Evolutionary conservation across 2,888 invertebrate species (phyloP), one percentile per base, ranked within the genome.

Genomic region (Prenolepis imparis): DNA sequence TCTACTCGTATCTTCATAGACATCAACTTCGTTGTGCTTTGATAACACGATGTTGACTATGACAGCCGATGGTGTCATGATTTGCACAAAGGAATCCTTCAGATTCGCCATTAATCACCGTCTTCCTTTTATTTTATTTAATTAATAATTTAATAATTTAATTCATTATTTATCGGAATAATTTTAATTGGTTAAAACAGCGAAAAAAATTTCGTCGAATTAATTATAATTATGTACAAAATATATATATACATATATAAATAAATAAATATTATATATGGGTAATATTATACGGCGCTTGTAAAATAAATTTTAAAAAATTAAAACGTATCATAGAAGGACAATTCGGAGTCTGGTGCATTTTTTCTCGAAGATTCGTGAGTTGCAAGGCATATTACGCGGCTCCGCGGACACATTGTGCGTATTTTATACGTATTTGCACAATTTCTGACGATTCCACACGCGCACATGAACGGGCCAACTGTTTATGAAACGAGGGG

Each of bases 401-500:
- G 92, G 93, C 89, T 92, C 92, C 93, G 90, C 93, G 93, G 92
- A 92, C 94, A 94, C 94, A 94, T 94, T 94, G 94, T 94, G 87
- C 90, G 90, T 89, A 94, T 94, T 94, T 94, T 93, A 93, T 94
- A 94, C 94, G 93, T 94, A 92, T 94, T 94, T 94, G 94, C 94
- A 94, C 94, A 94, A 94, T 94, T 93, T 91, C 91, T 92, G 90
- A 87, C 90, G 91, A 91, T 92, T 93, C 93, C 93, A 93, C 91
- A 88, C 85, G 84, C 77, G 84, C 57, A 55, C 39, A 74, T 18
- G 59, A 70, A 73, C 85, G 72, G 77, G 75, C 90, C 88, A 90
- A 90, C 89, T 90, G 88, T 88, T 89, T 85, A 83, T 73, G 41
- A 83, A 83, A 67, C 66, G 72, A 21, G 39, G 64, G 63, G 73